Percentiles rank a stretch among this genome's conserved stretches.
Conservation (phyloP, 2,113 vertebrate genomes). For the Coturnix japonica region DNA sequence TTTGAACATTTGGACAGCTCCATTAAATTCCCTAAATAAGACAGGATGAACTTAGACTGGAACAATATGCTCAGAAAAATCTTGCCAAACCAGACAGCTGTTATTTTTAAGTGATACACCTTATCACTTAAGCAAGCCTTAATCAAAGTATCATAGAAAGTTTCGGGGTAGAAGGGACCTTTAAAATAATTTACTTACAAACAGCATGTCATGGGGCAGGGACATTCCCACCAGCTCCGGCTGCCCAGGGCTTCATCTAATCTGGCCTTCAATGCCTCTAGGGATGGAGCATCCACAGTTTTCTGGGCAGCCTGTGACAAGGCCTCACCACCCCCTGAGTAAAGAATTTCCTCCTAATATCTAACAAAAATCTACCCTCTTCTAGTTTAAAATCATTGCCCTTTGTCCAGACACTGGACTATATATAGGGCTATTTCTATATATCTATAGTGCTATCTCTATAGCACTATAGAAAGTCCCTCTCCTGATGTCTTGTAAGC, state of each 20-base stretch:
- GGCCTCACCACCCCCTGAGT: neutral
- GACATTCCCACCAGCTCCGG: too few relatives aligned
- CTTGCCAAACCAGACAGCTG: neutral
- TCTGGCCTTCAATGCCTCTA: too few relatives aligned
- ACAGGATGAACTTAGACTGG: neutral
- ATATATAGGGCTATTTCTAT: too few relatives aligned
- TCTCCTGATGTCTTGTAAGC: neutral
- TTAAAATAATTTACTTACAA: too few relatives aligned
- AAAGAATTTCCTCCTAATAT: neutral
- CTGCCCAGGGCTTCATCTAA: too few relatives aligned
- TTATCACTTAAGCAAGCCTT: fast-evolving
- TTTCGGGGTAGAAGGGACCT: too few relatives aligned
- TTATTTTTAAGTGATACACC: neutral
- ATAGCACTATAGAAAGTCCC: too few relatives aligned
- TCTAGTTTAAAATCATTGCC: neutral
- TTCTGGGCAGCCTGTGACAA: neutral
- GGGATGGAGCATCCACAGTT: too few relatives aligned
- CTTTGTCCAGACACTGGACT: too few relatives aligned
- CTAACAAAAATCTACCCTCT: neutral
- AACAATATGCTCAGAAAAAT: neutral
- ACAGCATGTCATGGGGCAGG: too few relatives aligned
- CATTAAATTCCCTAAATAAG: neutral
- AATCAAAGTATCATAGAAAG: neutral
- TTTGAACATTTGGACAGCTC: neutral
- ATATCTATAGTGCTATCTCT: too few relatives aligned